These are phyloP conservation scores for Serranus cabrilla DNA, from an alignment of 2,797 vertebrate species.

Conservation along the genomic window DNA sequence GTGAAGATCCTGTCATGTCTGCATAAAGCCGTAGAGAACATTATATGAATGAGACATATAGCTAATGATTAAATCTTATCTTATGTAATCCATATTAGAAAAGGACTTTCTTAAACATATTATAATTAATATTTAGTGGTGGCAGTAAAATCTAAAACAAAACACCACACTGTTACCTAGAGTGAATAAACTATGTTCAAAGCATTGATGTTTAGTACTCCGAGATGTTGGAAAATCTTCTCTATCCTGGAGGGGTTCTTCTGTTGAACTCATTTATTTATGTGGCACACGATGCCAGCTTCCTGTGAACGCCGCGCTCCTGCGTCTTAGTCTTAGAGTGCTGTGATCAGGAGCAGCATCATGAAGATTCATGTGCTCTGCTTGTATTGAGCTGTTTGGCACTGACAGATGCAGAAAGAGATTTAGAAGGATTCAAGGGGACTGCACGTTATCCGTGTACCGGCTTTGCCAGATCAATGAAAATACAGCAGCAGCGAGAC, in stretches of 20 bases:
- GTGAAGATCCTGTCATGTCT: too few relatives aligned
- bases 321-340: conserved; percentile 9
- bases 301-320: conserved; percentile 37
- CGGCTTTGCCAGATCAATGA: conserved; percentile 49
- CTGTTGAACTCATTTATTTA: conserved; percentile 52
- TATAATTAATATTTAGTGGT: background rate
- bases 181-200: background rate
- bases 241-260: conserved; percentile 17
- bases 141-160: background rate
- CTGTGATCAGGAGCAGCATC: conserved; percentile 49
- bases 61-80: too few relatives aligned
- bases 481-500: conserved; percentile 8
- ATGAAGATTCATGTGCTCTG: conserved; percentile 42
- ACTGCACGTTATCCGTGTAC: conserved; percentile 44
- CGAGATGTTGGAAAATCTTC: conserved; percentile 9
- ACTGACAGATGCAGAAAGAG: conserved; percentile 53
- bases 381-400: conserved; percentile 50
- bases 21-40: too few relatives aligned
- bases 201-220: background rate
- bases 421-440: conserved; percentile 56
- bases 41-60: too few relatives aligned
- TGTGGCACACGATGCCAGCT: conserved; percentile 41
- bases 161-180: background rate
- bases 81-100: background rate
- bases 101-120: background rate